Percentiles rank a stretch among this genome's conserved stretches.
Conservation (phyloP, 2,888 invertebrate genomes). For the Halictus quadricinctus region DNA sequence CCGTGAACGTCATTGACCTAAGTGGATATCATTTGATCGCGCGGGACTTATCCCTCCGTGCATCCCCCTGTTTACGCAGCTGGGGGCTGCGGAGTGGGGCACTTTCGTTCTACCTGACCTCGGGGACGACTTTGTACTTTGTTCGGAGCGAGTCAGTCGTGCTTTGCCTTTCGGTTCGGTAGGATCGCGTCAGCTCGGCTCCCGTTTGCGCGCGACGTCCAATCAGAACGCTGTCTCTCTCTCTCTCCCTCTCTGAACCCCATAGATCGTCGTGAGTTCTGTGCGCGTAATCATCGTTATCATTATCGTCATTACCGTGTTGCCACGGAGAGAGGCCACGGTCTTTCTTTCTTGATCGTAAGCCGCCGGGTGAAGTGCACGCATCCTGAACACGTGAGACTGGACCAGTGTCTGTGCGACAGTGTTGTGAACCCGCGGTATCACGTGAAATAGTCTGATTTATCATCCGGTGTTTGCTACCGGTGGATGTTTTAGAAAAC, state of each 20-base stretch:
- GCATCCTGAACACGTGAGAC: not conserved
- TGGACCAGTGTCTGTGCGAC: not conserved
- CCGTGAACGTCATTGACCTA: conserved; percentile 49
- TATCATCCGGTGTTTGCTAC: conserved; percentile 14
- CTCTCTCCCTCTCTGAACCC: too few relatives aligned
- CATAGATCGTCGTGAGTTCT: not conserved
- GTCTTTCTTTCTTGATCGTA: not conserved
- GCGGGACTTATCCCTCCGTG: conserved; percentile 29
- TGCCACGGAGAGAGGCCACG: not conserved
- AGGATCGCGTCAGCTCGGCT: conserved; percentile 18
- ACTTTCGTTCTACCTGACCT: conserved; percentile 57
- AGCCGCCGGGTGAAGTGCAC: not conserved
- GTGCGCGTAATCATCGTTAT: not conserved
- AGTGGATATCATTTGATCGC: conserved; percentile 55
- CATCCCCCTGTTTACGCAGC: conserved; percentile 53
- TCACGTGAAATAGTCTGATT: not conserved
- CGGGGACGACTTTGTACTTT: conserved; percentile 55
- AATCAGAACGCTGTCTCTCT: not conserved
- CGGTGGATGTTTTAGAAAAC: conserved; percentile 35
- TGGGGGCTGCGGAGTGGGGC: conserved; percentile 36
- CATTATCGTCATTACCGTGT: not conserved
- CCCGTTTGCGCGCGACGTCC: not conserved
- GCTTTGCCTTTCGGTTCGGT: conserved; percentile 46
- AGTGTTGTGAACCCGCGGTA: conserved; percentile 8
- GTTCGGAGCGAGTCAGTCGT: conserved; percentile 55